A percentile compares a stretch with the other conserved stretches of the same genome.
Conservation (phyloP, 1,140 invertebrate genomes). For the Colletes latitarsis region DNA sequence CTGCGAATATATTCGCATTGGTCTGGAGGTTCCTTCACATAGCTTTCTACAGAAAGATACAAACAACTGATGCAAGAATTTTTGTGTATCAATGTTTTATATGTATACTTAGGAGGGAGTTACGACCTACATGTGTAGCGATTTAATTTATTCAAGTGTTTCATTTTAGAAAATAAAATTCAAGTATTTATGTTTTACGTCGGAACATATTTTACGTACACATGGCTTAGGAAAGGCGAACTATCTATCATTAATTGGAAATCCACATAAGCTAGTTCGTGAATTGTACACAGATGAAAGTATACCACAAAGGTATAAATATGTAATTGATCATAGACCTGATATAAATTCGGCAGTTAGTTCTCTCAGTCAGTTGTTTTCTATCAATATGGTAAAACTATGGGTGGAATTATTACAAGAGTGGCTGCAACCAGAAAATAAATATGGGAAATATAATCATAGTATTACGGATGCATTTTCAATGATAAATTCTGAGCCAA, state of each 20-base stretch:
- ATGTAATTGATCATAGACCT: slow-evolving; percentile 59
- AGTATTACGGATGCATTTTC: slow-evolving; percentile 67
- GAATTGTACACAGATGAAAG: slow-evolving; percentile 77
- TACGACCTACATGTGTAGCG: too few relatives aligned
- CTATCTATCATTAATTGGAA: slow-evolving; percentile 72
- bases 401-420: slow-evolving; percentile 72
- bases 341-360: slow-evolving; percentile 77
- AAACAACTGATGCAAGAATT: too few relatives aligned
- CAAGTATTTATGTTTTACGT: slow-evolving; percentile 75
- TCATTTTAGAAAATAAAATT: slow-evolving; percentile 70
- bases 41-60: too few relatives aligned
- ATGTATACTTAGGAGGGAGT: too few relatives aligned
- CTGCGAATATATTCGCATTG: too few relatives aligned
- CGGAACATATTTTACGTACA: slow-evolving; percentile 75
- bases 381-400: slow-evolving; percentile 69
- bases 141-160: not conserved
- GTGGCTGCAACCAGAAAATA: slow-evolving; percentile 74
- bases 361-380: slow-evolving; percentile 69
- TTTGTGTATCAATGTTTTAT: too few relatives aligned
- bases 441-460: slow-evolving; percentile 58
- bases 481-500: slow-evolving; percentile 40
- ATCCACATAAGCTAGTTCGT: slow-evolving; percentile 71
- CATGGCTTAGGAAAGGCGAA: slow-evolving; percentile 72
- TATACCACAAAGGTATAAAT: slow-evolving; percentile 71
- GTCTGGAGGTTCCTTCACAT: too few relatives aligned